phyloP scores from a whole-genome alignment of 2,113 vertebrate species.

The Pelvicachromis taeniatus region DNA sequence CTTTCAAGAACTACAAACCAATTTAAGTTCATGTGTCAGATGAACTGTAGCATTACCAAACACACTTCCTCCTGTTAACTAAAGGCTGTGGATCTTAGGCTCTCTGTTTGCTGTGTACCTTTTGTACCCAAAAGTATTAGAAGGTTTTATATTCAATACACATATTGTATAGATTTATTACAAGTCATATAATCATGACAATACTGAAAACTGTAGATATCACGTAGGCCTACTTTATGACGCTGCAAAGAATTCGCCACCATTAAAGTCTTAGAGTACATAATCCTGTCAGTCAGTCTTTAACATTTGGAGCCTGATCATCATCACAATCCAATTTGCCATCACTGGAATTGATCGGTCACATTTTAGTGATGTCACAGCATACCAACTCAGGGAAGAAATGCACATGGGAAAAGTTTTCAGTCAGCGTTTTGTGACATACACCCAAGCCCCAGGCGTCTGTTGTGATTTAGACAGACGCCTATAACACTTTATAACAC shows the following conservation, averaged over 20 bases:
- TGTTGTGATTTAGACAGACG: too few relatives aligned
- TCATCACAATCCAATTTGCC: not conserved
- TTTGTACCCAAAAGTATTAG: not conserved
- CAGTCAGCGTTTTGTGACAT: not conserved
- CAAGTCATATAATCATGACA: not conserved
- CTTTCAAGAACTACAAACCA: not conserved
- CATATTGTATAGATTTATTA: not conserved
- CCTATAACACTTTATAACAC: too few relatives aligned
- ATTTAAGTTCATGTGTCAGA: not conserved
- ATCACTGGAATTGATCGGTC: not conserved
- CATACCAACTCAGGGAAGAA: not conserved
- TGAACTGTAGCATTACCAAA: not conserved
- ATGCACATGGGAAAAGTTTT: not conserved
- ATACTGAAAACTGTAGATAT: not conserved
- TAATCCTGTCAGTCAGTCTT: not conserved
- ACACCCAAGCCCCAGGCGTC: not conserved
- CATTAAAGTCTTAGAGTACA: not conserved
- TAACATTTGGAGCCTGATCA: not conserved
- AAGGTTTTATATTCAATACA: not conserved
- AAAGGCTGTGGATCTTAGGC: not conserved
- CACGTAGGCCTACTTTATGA: not conserved
- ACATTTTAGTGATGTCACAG: not conserved
- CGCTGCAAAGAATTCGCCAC: not conserved
- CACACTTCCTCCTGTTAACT: not conserved
- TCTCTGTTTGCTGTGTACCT: not conserved